A percentile compares a stretch with the other conserved stretches of the same genome.
phyloP scores from a whole-genome alignment of 92 coral and sea anemone genomes.

The Phymanthus crucifer region DNA sequence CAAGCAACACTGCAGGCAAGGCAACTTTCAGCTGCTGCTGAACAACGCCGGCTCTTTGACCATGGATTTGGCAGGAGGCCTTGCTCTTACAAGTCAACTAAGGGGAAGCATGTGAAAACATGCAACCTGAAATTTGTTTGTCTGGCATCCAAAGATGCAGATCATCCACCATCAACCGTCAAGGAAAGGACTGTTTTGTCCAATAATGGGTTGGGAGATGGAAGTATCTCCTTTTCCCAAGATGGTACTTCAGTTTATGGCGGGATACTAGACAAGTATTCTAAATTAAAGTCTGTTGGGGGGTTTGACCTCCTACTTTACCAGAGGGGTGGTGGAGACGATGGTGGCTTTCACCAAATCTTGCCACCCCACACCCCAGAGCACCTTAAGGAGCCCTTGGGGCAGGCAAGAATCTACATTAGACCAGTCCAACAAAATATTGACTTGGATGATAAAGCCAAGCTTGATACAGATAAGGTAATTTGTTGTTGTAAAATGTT shows the following conservation, averaged over 20 bases:
- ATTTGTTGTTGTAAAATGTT: neutral
- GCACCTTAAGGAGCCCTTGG: slow-evolving; percentile 7
- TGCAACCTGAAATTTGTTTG: slow-evolving; percentile 53
- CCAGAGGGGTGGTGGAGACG: neutral
- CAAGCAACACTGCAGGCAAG: slow-evolving; percentile 9
- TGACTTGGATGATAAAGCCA: neutral
- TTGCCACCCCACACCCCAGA: slow-evolving; percentile 12
- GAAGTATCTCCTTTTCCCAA: slow-evolving; percentile 25
- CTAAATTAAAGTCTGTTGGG: slow-evolving; percentile 3
- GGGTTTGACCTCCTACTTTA: slow-evolving; percentile 8
- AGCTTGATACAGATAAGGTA: neutral
- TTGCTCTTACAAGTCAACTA: slow-evolving; percentile 1
- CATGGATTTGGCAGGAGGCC: slow-evolving; percentile 7
- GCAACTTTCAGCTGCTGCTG: slow-evolving; percentile 5
- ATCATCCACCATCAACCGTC: slow-evolving; percentile 46
- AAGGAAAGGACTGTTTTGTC: slow-evolving; percentile 53
- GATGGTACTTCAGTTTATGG: slow-evolving; percentile 22
- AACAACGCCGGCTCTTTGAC: slow-evolving; percentile 7
- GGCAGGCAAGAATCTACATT: slow-evolving; percentile 7
- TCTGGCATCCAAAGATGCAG: slow-evolving; percentile 44
- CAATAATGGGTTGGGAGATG: slow-evolving; percentile 49
- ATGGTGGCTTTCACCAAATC: slow-evolving; percentile 1
- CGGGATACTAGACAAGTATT: neutral
- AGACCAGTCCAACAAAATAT: slow-evolving; percentile 8
- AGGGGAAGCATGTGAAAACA: slow-evolving; percentile 31